phyloP scores from a whole-genome alignment of 2,888 invertebrate genomes.

The Cheilosia impressa region DNA sequence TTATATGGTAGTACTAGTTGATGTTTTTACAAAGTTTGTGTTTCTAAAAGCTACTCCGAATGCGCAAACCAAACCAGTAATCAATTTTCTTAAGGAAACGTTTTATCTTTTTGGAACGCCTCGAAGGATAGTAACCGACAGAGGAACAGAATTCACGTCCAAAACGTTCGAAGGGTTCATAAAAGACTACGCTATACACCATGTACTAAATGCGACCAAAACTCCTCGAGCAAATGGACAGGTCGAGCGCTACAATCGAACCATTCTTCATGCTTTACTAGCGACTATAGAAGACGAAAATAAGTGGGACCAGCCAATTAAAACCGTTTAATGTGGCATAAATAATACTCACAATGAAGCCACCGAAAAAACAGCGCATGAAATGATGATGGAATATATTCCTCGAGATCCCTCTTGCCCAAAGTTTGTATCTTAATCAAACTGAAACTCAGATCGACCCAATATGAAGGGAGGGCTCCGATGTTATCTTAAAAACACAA shows the following conservation, averaged over 20 bases:
- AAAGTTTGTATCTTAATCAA: no score
- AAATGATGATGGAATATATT: conserved; percentile 15
- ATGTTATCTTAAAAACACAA: no score
- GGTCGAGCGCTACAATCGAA: conserved; percentile 25
- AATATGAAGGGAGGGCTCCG: no score
- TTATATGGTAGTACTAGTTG: conserved; percentile 13
- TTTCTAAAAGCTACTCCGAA: conserved; percentile 18
- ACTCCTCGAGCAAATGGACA: conserved; percentile 25
- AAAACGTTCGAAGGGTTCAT: neutral
- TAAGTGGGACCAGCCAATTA: conserved; percentile 1
- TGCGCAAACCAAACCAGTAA: conserved; percentile 5
- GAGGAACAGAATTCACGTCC: conserved; percentile 17
- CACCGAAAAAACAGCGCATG: conserved; percentile 3
- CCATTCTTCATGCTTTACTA: conserved; percentile 8
- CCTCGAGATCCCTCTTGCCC: conserved; percentile 4
- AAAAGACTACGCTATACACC: neutral
- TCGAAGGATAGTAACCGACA: neutral
- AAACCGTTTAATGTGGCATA: conserved; percentile 24
- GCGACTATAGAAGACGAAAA: neutral
- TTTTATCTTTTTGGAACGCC: conserved; percentile 4
- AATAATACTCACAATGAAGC: conserved; percentile 38
- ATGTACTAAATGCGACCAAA: conserved; percentile 22
- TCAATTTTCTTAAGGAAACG: conserved; percentile 16
- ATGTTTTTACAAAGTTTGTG: conserved; percentile 21
- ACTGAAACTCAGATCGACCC: no score